These are phyloP conservation scores for Rhynchopsitta pachyrhyncha DNA, from an alignment of 2,113 vertebrate genomes.

Conservation along the genomic window DNA sequence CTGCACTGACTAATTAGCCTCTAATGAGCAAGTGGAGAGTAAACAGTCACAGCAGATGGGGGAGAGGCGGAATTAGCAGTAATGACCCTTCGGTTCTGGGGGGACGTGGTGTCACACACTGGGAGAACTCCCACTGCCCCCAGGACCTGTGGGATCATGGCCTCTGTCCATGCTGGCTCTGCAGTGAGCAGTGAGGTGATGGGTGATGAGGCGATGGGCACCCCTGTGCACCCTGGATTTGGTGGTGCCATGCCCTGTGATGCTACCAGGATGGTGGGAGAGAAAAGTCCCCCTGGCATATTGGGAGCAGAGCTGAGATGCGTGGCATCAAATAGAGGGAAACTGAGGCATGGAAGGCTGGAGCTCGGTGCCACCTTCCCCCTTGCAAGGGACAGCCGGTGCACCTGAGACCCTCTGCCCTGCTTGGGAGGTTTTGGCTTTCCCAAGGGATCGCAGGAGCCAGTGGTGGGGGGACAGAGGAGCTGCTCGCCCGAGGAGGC, in stretches of 20 bases:
- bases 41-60: slow-evolving; percentile 91
- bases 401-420: neutral
- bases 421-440: fast-evolving
- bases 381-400: fast-evolving
- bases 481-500: neutral
- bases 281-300: neutral
- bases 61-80: slow-evolving; percentile 79
- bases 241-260: neutral
- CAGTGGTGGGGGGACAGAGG: neutral
- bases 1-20: slow-evolving; percentile 88
- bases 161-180: fast-evolving
- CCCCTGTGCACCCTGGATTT: fast-evolving
- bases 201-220: neutral
- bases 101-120: neutral
- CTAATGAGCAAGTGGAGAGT: slow-evolving; percentile 90
- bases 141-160: fast-evolving
- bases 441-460: neutral
- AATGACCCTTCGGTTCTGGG: slow-evolving; percentile 78
- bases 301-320: neutral
- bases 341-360: neutral
- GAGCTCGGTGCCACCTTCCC: neutral
- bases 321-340: neutral
- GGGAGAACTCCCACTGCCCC: fast-evolving
- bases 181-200: fast-evolving
- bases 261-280: neutral